Conservation (phyloP, 2,797 vertebrate genomes). For the Phrynocephalus guinanensis region DNA sequence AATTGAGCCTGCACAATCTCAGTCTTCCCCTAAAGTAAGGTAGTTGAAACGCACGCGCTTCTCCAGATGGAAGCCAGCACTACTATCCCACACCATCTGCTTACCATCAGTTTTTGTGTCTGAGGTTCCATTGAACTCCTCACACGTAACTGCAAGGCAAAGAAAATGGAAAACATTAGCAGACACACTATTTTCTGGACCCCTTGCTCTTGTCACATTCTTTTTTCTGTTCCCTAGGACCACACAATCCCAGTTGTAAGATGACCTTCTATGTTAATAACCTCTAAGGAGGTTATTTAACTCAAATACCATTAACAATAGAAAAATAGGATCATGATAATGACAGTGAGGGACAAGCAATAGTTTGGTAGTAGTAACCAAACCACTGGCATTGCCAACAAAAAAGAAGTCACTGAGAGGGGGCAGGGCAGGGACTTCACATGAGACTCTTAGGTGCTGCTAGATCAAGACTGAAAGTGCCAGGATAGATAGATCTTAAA, state of each 20-base stretch:
- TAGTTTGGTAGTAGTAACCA: background rate
- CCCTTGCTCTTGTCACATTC: accelerated
- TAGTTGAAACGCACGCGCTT: background rate
- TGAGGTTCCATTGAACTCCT: conserved; percentile 33
- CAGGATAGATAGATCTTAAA: background rate
- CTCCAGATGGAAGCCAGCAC: background rate
- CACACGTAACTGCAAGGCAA: conserved; percentile 25
- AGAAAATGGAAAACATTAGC: background rate
- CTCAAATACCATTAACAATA: background rate
- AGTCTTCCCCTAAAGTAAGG: background rate
- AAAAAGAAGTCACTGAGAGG: background rate
- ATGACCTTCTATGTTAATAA: background rate
- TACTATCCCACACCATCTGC: conserved; percentile 11
- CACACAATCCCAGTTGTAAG: background rate
- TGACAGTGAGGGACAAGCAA: background rate
- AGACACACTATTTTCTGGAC: background rate
- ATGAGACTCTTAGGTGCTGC: background rate
- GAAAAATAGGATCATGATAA: too few species aligned
- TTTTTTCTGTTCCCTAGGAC: background rate
- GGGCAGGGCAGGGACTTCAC: background rate
- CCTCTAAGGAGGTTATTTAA: background rate
- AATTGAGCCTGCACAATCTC: too few species aligned
- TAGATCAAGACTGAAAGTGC: background rate
- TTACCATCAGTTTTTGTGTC: conserved; percentile 73
- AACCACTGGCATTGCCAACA: background rate